Conservation (phyloP, 2,797 vertebrate genomes). For the Limnodromus scolopaceus region DNA sequence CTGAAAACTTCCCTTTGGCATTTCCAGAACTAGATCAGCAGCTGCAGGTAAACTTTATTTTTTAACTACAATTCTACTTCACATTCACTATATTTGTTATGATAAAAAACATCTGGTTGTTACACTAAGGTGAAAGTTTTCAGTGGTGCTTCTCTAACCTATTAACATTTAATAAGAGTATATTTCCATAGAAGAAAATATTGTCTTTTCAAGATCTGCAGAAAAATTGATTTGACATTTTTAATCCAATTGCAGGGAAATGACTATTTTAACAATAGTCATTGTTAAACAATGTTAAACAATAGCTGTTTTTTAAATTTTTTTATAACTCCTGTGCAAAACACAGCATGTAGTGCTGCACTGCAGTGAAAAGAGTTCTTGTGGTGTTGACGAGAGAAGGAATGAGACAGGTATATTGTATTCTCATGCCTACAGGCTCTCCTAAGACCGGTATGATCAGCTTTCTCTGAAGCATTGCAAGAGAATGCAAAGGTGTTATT, state of each 20-base stretch:
- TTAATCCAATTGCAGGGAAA: neutral
- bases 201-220: neutral
- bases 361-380: neutral
- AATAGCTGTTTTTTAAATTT: neutral
- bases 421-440: neutral
- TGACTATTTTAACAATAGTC: too few relatives aligned
- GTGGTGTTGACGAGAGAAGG: neutral
- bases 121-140: neutral
- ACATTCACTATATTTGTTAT: neutral
- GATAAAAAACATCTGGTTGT: neutral
- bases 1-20: conserved; percentile 82
- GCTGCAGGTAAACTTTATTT: conserved; percentile 86
- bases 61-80: neutral
- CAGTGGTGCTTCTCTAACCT: neutral
- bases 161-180: neutral
- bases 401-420: neutral
- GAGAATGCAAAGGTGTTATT: neutral
- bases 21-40: conserved; percentile 94
- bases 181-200: neutral
- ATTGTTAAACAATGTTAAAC: too few relatives aligned
- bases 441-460: neutral
- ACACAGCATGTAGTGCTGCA: neutral
- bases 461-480: neutral
- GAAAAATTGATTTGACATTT: neutral
- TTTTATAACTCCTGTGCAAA: neutral